Evolutionary conservation across 2,888 invertebrate genomes (phyloP).

Genomic region (Cryptus armator): DNA sequence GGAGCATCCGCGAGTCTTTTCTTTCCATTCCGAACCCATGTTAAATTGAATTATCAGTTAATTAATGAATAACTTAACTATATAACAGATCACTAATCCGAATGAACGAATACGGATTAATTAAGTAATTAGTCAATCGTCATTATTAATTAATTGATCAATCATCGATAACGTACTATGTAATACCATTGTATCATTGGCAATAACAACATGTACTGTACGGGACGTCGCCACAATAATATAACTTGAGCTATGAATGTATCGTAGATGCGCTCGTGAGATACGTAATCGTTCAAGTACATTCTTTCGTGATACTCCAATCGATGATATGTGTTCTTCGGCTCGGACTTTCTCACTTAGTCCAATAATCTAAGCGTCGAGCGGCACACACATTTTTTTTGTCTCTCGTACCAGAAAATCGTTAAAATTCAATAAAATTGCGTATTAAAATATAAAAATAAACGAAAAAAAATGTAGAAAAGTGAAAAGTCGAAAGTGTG

Average conservation of each 20-base stretch:
- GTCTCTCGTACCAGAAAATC: neutral
- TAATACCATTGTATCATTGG: neutral
- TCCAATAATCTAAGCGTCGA: neutral
- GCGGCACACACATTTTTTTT: neutral
- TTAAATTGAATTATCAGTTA: neutral
- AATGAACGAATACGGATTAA: no score
- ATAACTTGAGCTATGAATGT: neutral
- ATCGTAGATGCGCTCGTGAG: slow-evolving; percentile 16
- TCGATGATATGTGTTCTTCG: neutral
- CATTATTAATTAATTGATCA: neutral
- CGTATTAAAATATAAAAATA: neutral
- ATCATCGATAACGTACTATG: neutral
- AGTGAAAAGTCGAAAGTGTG: neutral
- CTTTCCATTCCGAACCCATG: neutral
- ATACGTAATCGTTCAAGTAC: slow-evolving; percentile 17
- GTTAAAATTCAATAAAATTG: neutral
- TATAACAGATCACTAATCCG: no score
- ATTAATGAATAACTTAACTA: neutral
- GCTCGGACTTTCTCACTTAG: slow-evolving; percentile 1
- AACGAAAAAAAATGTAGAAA: neutral
- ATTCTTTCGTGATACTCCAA: slow-evolving; percentile 5
- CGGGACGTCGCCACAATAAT: neutral
- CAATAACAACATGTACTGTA: neutral
- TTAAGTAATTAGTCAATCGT: no score
- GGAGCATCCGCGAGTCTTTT: neutral